phyloP scores from a whole-genome alignment of 2,113 vertebrate species.

The Eira barbara region DNA sequence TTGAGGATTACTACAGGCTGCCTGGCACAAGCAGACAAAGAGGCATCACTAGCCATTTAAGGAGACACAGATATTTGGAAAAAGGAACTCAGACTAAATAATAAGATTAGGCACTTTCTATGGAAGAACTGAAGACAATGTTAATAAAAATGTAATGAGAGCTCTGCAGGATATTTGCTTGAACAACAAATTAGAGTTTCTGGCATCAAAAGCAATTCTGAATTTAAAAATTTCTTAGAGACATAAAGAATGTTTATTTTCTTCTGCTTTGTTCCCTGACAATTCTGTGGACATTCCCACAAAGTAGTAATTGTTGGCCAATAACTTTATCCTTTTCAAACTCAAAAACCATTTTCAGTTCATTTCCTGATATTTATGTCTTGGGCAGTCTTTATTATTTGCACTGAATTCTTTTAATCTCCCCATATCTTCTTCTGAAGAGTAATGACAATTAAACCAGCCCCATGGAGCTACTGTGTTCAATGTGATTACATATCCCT shows the following conservation, averaged over 20 bases:
- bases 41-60: not conserved
- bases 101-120: constrained; percentile 24
- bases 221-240: constrained; percentile 38
- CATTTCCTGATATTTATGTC: not conserved
- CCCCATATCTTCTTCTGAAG: not conserved
- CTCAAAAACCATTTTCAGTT: not conserved
- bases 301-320: not conserved
- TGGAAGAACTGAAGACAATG: constrained; percentile 21
- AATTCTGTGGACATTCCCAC: not conserved
- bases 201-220: constrained; percentile 25
- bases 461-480: not conserved
- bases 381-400: not conserved
- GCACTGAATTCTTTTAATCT: not conserved
- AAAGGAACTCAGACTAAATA: not conserved
- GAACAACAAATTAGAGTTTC: constrained; percentile 39
- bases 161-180: constrained; percentile 15
- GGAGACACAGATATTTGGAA: not conserved
- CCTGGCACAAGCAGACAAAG: not conserved
- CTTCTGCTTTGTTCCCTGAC: not conserved
- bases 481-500: not conserved
- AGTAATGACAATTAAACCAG: not conserved
- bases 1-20: not conserved
- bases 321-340: constrained; percentile 14
- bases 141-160: constrained; percentile 32
- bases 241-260: not conserved